Conservation (phyloP, 2,113 vertebrate species). For the Leptodactylus fuscus region DNA sequence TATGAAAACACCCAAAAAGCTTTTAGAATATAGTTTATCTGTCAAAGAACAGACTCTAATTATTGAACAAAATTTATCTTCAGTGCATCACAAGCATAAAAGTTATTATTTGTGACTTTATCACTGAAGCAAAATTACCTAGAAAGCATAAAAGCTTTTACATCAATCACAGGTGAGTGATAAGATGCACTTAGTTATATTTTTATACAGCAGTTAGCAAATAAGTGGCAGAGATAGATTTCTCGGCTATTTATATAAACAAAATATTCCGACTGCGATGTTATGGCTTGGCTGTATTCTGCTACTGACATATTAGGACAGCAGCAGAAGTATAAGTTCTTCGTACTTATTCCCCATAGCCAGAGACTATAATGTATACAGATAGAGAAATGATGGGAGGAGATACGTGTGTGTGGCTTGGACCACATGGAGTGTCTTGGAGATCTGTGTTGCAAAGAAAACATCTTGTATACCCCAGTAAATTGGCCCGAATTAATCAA, state of each 20-base stretch:
- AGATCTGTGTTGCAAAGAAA: too few species aligned
- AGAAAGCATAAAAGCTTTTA: constrained; percentile 34
- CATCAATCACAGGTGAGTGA: constrained; percentile 40
- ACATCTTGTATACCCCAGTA: too few species aligned
- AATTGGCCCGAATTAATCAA: too few species aligned
- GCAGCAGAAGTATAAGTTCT: too few species aligned
- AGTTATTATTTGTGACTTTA: constrained; percentile 37
- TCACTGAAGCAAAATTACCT: constrained; percentile 29
- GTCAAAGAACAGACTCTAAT: constrained; percentile 34
- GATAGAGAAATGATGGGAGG: too few species aligned
- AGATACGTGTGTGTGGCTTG: too few species aligned
- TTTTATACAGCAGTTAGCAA: not conserved
- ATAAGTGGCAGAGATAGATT: not conserved
- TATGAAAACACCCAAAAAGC: constrained; percentile 34
- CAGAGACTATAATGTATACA: too few species aligned
- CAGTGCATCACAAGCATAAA: not conserved
- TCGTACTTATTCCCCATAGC: too few species aligned
- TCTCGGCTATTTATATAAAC: not conserved
- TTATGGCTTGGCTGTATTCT: not conserved
- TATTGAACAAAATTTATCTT: constrained; percentile 41
- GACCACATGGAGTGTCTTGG: too few species aligned
- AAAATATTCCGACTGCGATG: not conserved
- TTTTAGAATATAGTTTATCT: constrained; percentile 48
- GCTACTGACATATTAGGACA: not conserved
- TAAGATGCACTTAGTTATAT: constrained; percentile 23